phyloP scores from a whole-genome alignment of 1,140 invertebrate species.

The Lepidurus arcticus region DNA sequence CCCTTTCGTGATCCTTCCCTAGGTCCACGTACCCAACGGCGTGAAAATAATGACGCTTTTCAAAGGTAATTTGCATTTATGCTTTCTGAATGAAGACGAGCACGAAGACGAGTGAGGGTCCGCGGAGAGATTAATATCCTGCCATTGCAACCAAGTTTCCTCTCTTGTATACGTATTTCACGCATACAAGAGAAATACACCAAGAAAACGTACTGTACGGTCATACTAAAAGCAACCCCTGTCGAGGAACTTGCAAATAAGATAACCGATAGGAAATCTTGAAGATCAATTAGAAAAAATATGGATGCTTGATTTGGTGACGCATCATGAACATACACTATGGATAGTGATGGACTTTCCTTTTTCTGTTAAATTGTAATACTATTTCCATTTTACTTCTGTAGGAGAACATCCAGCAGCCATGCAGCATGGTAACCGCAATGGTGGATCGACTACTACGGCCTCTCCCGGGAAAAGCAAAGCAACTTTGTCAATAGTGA shows the following conservation, averaged over 20 bases:
- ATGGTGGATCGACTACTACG: slow-evolving; percentile 16
- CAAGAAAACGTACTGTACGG: not conserved
- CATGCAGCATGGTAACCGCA: slow-evolving; percentile 35
- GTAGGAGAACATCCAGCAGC: slow-evolving; percentile 35
- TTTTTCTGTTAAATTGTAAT: not conserved
- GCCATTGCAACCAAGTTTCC: too few species aligned
- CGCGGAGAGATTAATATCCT: too few species aligned
- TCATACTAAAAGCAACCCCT: not conserved
- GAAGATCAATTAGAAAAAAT: not conserved
- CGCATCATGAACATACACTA: not conserved
- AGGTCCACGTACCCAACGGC: too few species aligned
- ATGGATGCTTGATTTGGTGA: not conserved
- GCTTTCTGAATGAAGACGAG: too few species aligned
- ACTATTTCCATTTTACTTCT: not conserved
- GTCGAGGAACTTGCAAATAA: not conserved
- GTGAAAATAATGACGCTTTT: too few species aligned
- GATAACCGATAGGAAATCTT: not conserved
- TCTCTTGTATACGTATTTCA: too few species aligned
- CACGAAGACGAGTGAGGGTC: too few species aligned
- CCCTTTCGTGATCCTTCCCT: too few species aligned
- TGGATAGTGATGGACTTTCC: not conserved
- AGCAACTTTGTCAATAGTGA: not conserved
- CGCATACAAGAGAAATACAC: not conserved
- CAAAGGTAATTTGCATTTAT: too few species aligned
- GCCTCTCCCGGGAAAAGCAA: not conserved